phyloP scores from a whole-genome alignment of 2,113 vertebrate species.

The Tamias sibiricus region DNA sequence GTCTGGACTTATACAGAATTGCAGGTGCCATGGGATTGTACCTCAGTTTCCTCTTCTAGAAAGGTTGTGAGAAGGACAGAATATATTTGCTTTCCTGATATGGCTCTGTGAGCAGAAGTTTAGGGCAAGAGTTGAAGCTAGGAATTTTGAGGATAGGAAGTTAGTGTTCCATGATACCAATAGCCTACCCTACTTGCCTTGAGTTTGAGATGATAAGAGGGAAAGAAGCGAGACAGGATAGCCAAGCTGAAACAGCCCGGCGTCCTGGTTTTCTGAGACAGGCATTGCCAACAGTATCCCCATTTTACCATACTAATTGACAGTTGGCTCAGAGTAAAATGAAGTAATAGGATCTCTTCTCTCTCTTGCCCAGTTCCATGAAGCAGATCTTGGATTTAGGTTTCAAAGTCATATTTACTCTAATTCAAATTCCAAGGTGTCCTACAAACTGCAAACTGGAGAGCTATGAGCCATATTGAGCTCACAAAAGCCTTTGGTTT shows the following conservation, averaged over 20 bases:
- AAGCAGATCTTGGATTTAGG: neutral
- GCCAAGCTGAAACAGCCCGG: accelerated
- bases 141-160: neutral
- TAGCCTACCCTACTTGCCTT: neutral
- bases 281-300: no score
- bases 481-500: neutral
- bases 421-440: neutral
- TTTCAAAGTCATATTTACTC: accelerated
- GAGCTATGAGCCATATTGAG: neutral
- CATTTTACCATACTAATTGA: accelerated
- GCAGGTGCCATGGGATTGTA: accelerated
- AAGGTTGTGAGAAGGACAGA: neutral
- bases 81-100: accelerated
- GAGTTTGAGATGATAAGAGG: neutral
- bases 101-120: neutral
- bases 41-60: neutral
- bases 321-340: neutral
- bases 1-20: neutral
- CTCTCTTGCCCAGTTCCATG: neutral
- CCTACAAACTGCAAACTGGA: neutral
- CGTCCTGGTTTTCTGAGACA: neutral
- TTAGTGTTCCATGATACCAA: neutral
- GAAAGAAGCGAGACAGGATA: neutral
- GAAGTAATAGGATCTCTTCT: neutral
- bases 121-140: no score